phyloP scores from a whole-genome alignment of 2,797 vertebrate species.

The Malacoctenus gilli region DNA sequence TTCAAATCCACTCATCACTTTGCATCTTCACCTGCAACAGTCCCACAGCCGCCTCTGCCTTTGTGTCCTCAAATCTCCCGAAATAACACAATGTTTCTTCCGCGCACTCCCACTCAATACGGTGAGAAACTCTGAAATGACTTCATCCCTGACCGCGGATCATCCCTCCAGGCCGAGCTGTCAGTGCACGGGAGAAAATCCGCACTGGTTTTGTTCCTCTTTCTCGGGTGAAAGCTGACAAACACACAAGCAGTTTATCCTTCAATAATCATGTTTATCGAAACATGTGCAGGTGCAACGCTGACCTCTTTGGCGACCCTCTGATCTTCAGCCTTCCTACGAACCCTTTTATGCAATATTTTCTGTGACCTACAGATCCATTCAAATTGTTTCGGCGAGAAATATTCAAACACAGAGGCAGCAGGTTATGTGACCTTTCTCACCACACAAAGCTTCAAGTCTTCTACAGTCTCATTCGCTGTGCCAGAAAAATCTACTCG shows the following conservation, averaged over 20 bases:
- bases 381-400: slow-evolving; percentile 4
- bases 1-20: slow-evolving; percentile 19
- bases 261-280: not conserved
- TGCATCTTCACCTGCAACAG: slow-evolving; percentile 6
- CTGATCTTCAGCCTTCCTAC: slow-evolving; percentile 13
- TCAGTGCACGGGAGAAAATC: slow-evolving; percentile 5
- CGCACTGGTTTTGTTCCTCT: slow-evolving; percentile 6
- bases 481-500: not conserved
- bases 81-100: slow-evolving; percentile 1
- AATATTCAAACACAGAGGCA: slow-evolving; percentile 3
- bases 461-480: not conserved
- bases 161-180: no score
- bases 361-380: not conserved
- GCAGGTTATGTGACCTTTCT: slow-evolving; percentile 3
- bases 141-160: slow-evolving; percentile 11
- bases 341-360: not conserved
- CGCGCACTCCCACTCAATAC: slow-evolving; percentile 6
- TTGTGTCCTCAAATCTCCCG: slow-evolving; percentile 4
- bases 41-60: not conserved
- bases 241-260: no score
- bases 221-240: not conserved
- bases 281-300: slow-evolving; percentile 3
- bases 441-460: not conserved
- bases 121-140: slow-evolving; percentile 5
- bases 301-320: slow-evolving; percentile 1